Conservation (phyloP, 2,888 invertebrate species). For the Camptogramma bilineatum region DNA sequence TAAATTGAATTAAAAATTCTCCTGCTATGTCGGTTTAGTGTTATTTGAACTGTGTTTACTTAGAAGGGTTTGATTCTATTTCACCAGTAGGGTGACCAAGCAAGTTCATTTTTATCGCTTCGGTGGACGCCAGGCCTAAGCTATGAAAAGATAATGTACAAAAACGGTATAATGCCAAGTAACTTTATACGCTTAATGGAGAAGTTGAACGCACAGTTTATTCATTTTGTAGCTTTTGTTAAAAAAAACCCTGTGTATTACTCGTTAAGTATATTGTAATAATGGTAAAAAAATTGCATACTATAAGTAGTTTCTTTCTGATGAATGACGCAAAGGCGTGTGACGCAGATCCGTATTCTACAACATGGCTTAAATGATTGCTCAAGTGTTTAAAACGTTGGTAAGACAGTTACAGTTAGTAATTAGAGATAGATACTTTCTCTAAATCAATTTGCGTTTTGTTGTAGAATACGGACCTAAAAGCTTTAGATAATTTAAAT, state of each 20-base stretch:
- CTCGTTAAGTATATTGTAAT: no score
- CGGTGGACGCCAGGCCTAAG: not conserved
- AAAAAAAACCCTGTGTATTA: not conserved
- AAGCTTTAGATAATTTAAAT: not conserved
- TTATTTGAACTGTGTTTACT: not conserved
- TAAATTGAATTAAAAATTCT: no score
- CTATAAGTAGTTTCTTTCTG: no score
- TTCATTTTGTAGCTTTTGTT: slow-evolving; percentile 27
- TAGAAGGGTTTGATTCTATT: not conserved
- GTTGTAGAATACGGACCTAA: not conserved
- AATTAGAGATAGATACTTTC: no score
- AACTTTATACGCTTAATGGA: slow-evolving; percentile 26
- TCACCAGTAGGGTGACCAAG: not conserved
- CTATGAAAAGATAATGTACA: slow-evolving; percentile 22
- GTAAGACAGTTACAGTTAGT: no score
- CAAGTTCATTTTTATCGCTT: not conserved
- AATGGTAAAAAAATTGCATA: no score
- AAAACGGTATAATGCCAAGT: slow-evolving; percentile 21
- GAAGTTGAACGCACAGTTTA: slow-evolving; percentile 26
- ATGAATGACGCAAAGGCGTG: no score
- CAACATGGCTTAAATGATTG: no score
- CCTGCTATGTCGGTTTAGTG: no score
- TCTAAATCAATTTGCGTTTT: not conserved
- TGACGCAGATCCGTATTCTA: not conserved
- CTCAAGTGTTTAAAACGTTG: no score